Conservation (phyloP, 2,888 invertebrate species). For the Coenonympha glycerion region DNA sequence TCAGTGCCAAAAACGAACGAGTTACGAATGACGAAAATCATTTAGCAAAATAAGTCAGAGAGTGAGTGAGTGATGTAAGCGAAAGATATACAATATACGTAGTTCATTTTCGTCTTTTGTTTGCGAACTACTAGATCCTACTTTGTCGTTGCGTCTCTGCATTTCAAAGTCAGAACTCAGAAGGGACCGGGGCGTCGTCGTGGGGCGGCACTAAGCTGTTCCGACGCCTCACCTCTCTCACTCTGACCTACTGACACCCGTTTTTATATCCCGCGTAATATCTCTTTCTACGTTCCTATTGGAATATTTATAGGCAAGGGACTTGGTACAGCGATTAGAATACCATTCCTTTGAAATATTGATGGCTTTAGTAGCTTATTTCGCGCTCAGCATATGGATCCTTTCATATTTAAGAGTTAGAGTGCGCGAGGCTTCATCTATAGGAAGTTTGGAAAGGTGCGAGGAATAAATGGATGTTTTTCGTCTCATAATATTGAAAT, state of each 20-base stretch:
- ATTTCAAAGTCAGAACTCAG: constrained; percentile 44
- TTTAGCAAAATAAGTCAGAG: no score
- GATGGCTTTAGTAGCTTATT: constrained; percentile 50
- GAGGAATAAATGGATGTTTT: constrained; percentile 25
- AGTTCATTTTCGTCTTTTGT: not conserved
- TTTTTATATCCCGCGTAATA: constrained; percentile 38
- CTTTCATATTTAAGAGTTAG: constrained; percentile 57
- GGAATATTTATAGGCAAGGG: constrained; percentile 64
- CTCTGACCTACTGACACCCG: constrained; percentile 60
- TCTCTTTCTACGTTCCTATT: constrained; percentile 58
- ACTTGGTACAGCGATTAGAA: constrained; percentile 58
- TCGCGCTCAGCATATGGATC: constrained; percentile 48
- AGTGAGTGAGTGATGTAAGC: no score
- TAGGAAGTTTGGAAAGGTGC: constrained; percentile 43
- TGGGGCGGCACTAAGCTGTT: constrained; percentile 50
- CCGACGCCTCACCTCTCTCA: constrained; percentile 40
- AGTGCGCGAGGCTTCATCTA: constrained; percentile 36
- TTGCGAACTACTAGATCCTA: no score
- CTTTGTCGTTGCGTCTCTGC: constrained; percentile 33
- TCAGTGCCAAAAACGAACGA: no score
- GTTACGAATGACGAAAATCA: no score
- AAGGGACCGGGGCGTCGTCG: constrained; percentile 33
- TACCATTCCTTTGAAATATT: constrained; percentile 59
- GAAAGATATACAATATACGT: no score
- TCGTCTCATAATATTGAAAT: not conserved